A percentile compares a stretch with the other conserved stretches of the same genome.
These are phyloP conservation scores for Hippasteria phrygiana DNA, from an alignment of 53 echinoderm and acorn worm genomes.

Conservation along the genomic window DNA sequence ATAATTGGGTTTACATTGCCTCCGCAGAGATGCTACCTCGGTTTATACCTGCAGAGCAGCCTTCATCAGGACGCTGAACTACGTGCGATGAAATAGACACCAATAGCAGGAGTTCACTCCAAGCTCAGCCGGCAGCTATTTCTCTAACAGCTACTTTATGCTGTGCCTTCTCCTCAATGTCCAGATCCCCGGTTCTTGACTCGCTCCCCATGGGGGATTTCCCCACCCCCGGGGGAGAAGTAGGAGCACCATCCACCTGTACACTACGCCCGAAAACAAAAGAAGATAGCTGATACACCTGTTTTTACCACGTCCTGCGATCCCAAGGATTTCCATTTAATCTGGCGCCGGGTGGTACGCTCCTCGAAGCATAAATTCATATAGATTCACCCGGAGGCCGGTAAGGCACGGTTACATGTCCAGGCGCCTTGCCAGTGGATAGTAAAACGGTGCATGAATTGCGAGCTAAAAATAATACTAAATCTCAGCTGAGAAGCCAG, in stretches of 20 bases:
- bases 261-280: background rate
- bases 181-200: background rate
- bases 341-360: background rate
- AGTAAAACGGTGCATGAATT: background rate
- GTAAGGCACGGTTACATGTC: background rate
- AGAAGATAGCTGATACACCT: constrained; percentile 49
- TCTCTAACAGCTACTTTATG: constrained; percentile 27
- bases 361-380: background rate
- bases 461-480: background rate
- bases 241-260: constrained; percentile 9
- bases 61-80: background rate
- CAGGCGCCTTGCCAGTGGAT: too few species aligned
- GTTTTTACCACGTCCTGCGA: constrained; percentile 29
- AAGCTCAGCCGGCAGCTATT: background rate
- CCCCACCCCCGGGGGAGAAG: background rate
- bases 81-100: background rate
- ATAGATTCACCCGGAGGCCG: background rate
- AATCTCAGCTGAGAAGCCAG: too few species aligned
- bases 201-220: background rate
- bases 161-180: background rate
- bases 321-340: constrained; percentile 15
- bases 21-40: background rate
- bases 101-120: background rate
- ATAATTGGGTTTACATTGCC: background rate
- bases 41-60: background rate